These are phyloP conservation scores for Zootoca vivipara DNA, from an alignment of 2,113 vertebrate genomes.

Conservation along the genomic window DNA sequence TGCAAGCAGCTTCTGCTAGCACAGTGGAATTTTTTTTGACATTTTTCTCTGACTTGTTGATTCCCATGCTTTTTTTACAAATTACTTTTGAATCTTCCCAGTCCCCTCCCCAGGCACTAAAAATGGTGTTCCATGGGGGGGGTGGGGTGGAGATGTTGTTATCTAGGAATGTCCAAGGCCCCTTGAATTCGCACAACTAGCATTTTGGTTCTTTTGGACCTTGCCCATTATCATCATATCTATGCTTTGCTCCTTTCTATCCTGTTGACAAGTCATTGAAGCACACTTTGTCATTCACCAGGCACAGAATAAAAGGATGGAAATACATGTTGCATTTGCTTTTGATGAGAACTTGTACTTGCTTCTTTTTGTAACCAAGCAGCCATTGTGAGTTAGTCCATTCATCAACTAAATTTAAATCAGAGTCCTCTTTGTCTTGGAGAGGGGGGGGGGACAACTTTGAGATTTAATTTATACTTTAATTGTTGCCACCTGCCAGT, in stretches of 20 bases:
- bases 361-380: slow-evolving; percentile 30
- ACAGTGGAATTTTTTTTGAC: neutral
- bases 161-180: neutral
- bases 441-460: neutral
- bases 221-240: neutral
- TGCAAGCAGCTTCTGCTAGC: neutral
- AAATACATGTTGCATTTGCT: slow-evolving; percentile 17
- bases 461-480: slow-evolving; percentile 46
- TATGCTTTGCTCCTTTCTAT: neutral
- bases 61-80: neutral
- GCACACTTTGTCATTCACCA: neutral
- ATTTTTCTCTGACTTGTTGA: neutral
- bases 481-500: slow-evolving; percentile 34
- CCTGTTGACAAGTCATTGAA: neutral
- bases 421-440: slow-evolving; percentile 14
- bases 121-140: neutral
- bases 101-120: neutral
- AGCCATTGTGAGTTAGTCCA: neutral
- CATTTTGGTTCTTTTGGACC: neutral
- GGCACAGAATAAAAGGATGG: neutral
- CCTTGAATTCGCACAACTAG: neutral
- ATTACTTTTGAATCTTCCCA: neutral
- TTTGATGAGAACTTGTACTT: slow-evolving; percentile 12
- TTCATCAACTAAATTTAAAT: slow-evolving; percentile 39
- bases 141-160: neutral